Conservation (phyloP, 2,888 invertebrate species). For the Crocallis elinguaria region DNA sequence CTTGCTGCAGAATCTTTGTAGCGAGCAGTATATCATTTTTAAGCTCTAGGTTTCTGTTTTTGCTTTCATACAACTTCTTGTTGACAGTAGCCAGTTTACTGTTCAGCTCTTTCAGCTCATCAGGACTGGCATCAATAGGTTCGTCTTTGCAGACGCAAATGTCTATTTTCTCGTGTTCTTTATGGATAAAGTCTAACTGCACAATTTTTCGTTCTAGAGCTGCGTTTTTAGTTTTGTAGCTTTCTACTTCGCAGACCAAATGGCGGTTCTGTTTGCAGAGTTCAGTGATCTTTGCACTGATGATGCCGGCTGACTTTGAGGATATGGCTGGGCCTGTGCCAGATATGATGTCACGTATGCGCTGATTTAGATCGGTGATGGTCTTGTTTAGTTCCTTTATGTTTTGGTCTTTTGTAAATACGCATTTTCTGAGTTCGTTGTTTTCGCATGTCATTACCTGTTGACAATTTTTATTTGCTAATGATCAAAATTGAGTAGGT, state of each 20-base stretch:
- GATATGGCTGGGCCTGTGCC: slow-evolving; percentile 75
- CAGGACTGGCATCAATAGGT: slow-evolving; percentile 64
- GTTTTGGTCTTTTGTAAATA: slow-evolving; percentile 76
- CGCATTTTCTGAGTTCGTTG: slow-evolving; percentile 78
- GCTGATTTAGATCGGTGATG: slow-evolving; percentile 69
- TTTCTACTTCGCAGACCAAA: slow-evolving; percentile 85
- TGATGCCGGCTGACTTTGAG: slow-evolving; percentile 80
- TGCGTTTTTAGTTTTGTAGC: slow-evolving; percentile 84
- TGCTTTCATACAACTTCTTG: slow-evolving; percentile 88
- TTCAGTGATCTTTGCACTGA: slow-evolving; percentile 87
- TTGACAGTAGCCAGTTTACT: slow-evolving; percentile 85
- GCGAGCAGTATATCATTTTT: slow-evolving; percentile 89
- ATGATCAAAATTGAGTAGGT: no score
- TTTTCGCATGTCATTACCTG: slow-evolving; percentile 84
- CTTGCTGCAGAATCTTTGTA: slow-evolving; percentile 90
- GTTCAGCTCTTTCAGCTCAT: slow-evolving; percentile 84
- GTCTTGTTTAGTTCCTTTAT: slow-evolving; percentile 72
- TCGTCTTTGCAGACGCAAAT: slow-evolving; percentile 76
- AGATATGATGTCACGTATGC: slow-evolving; percentile 81
- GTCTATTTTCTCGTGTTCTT: slow-evolving; percentile 66
- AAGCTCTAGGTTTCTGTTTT: slow-evolving; percentile 88
- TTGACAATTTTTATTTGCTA: no score
- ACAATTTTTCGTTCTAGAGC: slow-evolving; percentile 80
- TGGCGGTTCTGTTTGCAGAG: slow-evolving; percentile 88
- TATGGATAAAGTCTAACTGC: slow-evolving; percentile 68